Conservation (phyloP, 2,113 vertebrate genomes). For the Amblyornis subalaris region DNA sequence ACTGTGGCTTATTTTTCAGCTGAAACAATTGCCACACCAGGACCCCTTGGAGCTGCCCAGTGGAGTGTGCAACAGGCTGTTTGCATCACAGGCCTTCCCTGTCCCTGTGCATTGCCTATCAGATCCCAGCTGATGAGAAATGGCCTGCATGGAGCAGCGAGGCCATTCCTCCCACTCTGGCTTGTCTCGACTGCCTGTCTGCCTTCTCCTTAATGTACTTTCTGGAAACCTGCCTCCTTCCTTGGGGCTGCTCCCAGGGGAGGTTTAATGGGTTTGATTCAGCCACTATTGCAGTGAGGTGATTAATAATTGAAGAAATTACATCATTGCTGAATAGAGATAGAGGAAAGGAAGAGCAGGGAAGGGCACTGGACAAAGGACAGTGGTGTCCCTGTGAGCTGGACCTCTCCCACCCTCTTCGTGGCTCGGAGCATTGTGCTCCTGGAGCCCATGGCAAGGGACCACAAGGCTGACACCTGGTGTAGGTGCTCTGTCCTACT, state of each 20-base stretch:
- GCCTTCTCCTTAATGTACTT: neutral
- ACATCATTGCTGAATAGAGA: neutral
- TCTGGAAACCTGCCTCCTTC: slow-evolving; percentile 40
- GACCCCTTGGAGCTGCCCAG: neutral
- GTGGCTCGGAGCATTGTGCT: neutral
- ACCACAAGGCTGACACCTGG: neutral
- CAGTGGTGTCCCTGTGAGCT: neutral
- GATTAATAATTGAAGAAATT: slow-evolving; percentile 59
- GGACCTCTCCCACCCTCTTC: neutral
- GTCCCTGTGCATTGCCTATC: neutral
- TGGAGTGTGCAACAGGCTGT: neutral
- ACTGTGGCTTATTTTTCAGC: neutral
- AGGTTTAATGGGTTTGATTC: slow-evolving; percentile 37
- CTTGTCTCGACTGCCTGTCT: neutral
- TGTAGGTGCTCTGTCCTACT: neutral
- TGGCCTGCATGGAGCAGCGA: neutral
- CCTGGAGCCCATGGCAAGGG: neutral
- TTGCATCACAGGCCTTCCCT: neutral
- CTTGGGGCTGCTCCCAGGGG: neutral
- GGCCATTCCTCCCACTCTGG: neutral
- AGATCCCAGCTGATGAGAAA: neutral
- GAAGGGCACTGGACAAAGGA: neutral
- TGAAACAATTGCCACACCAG: neutral
- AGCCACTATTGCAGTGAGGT: neutral
- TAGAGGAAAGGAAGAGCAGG: neutral